These are phyloP conservation scores for Sprattus sprattus DNA, from an alignment of 2,113 vertebrate species.

Conservation along the genomic window DNA sequence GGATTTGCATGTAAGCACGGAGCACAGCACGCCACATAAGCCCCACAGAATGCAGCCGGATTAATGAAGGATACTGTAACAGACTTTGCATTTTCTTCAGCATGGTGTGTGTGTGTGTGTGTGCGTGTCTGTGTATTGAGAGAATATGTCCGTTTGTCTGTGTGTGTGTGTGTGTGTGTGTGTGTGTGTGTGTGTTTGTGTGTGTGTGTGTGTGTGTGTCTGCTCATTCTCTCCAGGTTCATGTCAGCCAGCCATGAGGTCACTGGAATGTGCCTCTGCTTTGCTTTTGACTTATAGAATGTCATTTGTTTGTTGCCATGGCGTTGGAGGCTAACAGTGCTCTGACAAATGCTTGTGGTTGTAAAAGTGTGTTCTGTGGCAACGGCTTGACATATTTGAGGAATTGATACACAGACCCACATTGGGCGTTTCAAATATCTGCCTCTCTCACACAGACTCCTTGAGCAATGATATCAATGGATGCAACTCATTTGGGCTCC, in stretches of 20 bases:
- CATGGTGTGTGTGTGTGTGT: background rate
- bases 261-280: background rate
- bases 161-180: constrained; percentile 33
- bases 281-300: constrained; percentile 1
- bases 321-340: background rate
- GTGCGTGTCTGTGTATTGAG: background rate
- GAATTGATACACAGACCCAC: background rate
- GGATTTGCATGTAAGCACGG: background rate
- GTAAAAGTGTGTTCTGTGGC: background rate
- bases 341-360: background rate
- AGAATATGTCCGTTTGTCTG: constrained; percentile 17
- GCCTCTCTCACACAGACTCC: background rate
- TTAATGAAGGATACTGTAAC: constrained; percentile 3
- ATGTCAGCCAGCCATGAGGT: background rate
- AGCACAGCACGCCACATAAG: background rate
- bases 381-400: background rate
- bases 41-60: background rate
- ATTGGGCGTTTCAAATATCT: background rate
- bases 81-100: background rate
- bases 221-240: constrained; percentile 3
- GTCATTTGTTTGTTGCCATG: constrained; percentile 10
- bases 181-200: constrained; percentile 36
- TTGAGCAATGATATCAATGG: constrained; percentile 10
- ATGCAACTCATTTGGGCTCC: background rate
- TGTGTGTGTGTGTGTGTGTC: constrained; percentile 19